Percentiles rank a stretch among this genome's conserved stretches.
These are phyloP conservation scores for Isaurus tuberculatus DNA, from an alignment of 92 coral and sea anemone species.

Conservation along the genomic window DNA sequence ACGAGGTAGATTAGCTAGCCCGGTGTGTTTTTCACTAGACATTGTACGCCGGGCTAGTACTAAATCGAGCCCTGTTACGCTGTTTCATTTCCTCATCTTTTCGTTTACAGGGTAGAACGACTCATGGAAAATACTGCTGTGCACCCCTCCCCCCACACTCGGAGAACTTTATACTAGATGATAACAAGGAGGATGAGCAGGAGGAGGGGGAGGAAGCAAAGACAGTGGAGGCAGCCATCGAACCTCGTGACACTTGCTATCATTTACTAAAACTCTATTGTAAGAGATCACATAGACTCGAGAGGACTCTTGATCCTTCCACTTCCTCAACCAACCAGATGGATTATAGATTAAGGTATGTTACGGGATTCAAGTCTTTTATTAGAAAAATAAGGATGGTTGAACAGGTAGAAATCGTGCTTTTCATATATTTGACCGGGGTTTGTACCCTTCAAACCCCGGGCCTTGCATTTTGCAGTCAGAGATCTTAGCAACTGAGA, in stretches of 20 bases:
- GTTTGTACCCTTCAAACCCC: too few species aligned
- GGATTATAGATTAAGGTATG: constrained; percentile 93
- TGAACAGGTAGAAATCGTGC: too few species aligned
- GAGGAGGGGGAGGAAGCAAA: constrained; percentile 44
- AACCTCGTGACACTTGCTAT: constrained; percentile 87
- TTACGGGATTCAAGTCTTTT: too few species aligned
- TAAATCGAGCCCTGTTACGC: too few species aligned
- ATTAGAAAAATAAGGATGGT: too few species aligned
- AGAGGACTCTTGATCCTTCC: constrained; percentile 85
- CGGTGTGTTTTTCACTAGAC: too few species aligned
- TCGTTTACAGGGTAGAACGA: constrained; percentile 72
- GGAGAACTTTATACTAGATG: constrained; percentile 13
- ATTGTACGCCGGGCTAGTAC: too few species aligned
- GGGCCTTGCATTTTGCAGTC: too few species aligned
- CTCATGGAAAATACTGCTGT: constrained; percentile 75
- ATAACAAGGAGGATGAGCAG: background rate
- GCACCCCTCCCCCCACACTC: constrained; percentile 86
- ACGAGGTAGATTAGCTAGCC: too few species aligned
- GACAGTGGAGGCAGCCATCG: constrained; percentile 50
- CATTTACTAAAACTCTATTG: constrained; percentile 93
- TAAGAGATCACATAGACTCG: constrained; percentile 91
- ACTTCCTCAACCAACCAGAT: constrained; percentile 85
- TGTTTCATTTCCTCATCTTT: background rate
- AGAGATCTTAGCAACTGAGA: too few species aligned
- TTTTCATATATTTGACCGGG: too few species aligned